Evolutionary conservation across 2,797 vertebrate species (phyloP).

Genomic region (Decapterus maruadsi): DNA sequence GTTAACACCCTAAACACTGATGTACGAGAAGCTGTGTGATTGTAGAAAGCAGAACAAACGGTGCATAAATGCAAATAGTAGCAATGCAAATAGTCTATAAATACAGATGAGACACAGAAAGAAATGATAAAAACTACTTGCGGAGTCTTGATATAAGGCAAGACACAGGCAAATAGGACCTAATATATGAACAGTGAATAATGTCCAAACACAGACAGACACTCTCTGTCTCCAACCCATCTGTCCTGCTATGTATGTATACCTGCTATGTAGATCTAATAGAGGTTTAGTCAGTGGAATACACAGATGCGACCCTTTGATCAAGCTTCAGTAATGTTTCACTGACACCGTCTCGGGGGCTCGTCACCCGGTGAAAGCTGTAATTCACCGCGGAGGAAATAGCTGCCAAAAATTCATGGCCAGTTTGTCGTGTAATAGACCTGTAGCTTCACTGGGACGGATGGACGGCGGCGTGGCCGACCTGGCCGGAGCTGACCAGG

Average conservation of each 20-base stretch:
- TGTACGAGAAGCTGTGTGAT: not conserved
- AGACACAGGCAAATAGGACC: not conserved
- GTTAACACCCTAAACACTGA: not conserved
- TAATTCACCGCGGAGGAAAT: conserved; percentile 15
- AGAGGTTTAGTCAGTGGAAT: conserved; percentile 18
- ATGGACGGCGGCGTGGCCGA: conserved; percentile 36
- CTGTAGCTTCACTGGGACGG: conserved; percentile 37
- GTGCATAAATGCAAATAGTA: no score
- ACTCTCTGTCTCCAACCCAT: conserved; percentile 10
- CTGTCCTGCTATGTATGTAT: conserved; percentile 1
- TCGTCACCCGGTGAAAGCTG: conserved; percentile 15
- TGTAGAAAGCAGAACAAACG: not conserved
- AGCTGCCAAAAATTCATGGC: conserved; percentile 8
- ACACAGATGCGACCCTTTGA: conserved; percentile 43
- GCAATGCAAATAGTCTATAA: not conserved
- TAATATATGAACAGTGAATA: not conserved
- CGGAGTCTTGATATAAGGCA: no score
- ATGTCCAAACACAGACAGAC: conserved; percentile 2
- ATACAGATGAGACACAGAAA: not conserved
- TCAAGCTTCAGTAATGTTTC: conserved; percentile 30
- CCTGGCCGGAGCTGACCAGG: conserved; percentile 48
- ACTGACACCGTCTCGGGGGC: not conserved
- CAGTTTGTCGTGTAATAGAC: conserved; percentile 45
- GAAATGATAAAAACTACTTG: not conserved
- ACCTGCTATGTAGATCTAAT: conserved; percentile 33